Evolutionary conservation across 1,140 invertebrate genomes (phyloP).

Genomic region (Musca vetustissima): DNA sequence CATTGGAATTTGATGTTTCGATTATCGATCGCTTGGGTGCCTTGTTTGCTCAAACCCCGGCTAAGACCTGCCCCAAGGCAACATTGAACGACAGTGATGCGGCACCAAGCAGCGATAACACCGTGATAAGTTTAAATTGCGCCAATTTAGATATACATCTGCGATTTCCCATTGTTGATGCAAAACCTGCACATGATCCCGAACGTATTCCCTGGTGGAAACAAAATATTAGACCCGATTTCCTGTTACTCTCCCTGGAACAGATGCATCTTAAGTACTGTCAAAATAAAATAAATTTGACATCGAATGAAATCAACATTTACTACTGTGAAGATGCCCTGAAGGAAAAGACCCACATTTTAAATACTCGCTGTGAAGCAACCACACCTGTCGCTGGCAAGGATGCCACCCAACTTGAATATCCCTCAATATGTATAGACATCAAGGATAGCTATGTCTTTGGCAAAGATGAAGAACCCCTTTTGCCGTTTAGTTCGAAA

Average conservation of each 20-base stretch:
- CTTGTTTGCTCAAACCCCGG: slow-evolving; percentile 35
- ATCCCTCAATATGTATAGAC: too few species aligned
- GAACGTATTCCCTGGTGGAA: slow-evolving; percentile 76
- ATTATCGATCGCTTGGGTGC: slow-evolving; percentile 72
- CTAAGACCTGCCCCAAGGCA: neutral
- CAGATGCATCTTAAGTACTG: slow-evolving; percentile 48
- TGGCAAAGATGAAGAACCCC: too few species aligned
- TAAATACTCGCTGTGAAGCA: neutral
- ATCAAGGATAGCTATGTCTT: too few species aligned
- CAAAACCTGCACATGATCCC: slow-evolving; percentile 72
- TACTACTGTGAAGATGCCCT: slow-evolving; percentile 27
- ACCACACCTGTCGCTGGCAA: too few species aligned
- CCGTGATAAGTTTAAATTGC: slow-evolving; percentile 8
- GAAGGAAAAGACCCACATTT: neutral
- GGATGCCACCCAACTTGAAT: too few species aligned
- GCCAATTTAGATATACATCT: slow-evolving; percentile 5
- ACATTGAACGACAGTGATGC: neutral
- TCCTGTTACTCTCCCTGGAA: slow-evolving; percentile 67
- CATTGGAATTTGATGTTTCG: slow-evolving; percentile 80
- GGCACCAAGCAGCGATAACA: neutral
- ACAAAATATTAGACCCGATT: slow-evolving; percentile 77
- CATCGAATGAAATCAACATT: slow-evolving; percentile 30
- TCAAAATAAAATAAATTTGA: slow-evolving; percentile 8
- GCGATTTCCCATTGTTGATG: slow-evolving; percentile 82
- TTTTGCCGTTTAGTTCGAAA: slow-evolving; percentile 77